phyloP scores from a whole-genome alignment of 2,113 vertebrate species.

The Hipposideros armiger region DNA sequence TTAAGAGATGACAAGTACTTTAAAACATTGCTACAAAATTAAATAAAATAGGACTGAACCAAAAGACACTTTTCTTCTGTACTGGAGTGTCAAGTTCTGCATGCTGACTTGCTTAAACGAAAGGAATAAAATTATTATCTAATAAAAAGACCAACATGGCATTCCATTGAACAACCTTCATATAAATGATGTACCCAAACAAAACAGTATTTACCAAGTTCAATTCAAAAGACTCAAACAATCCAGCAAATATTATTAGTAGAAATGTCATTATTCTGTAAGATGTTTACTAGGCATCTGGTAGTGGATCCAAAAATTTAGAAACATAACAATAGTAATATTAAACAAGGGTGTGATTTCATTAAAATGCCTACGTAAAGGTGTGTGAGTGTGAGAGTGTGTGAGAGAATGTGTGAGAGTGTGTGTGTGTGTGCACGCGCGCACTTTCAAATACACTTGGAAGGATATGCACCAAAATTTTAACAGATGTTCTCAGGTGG shows the following conservation, averaged over 20 bases:
- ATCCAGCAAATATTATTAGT: constrained; percentile 42
- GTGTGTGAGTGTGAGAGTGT: neutral
- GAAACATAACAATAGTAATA: neutral
- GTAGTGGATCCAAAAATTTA: constrained; percentile 39
- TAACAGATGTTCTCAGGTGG: neutral
- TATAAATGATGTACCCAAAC: constrained; percentile 42
- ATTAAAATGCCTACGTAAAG: constrained; percentile 17
- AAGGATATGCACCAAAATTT: neutral
- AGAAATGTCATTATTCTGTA: constrained; percentile 30
- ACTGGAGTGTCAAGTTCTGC: constrained; percentile 40
- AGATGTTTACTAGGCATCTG: constrained; percentile 8
- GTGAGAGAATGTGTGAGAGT: neutral
- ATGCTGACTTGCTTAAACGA: constrained; percentile 69
- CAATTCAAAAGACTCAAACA: constrained; percentile 46
- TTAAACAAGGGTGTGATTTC: neutral
- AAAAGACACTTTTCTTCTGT: constrained; percentile 72
- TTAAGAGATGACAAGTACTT: constrained; percentile 78
- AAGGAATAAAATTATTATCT: constrained; percentile 71
- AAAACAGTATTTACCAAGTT: constrained; percentile 51
- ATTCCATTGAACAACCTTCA: constrained; percentile 64
- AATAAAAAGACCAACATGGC: constrained; percentile 62
- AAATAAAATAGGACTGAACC: constrained; percentile 39
- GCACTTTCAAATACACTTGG: neutral
- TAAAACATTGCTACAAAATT: constrained; percentile 81
- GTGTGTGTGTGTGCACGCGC: neutral